Percentiles rank a stretch among this genome's conserved stretches.
These are phyloP conservation scores for Oligia strigilis DNA, from an alignment of 2,888 invertebrate species.

Conservation along the genomic window DNA sequence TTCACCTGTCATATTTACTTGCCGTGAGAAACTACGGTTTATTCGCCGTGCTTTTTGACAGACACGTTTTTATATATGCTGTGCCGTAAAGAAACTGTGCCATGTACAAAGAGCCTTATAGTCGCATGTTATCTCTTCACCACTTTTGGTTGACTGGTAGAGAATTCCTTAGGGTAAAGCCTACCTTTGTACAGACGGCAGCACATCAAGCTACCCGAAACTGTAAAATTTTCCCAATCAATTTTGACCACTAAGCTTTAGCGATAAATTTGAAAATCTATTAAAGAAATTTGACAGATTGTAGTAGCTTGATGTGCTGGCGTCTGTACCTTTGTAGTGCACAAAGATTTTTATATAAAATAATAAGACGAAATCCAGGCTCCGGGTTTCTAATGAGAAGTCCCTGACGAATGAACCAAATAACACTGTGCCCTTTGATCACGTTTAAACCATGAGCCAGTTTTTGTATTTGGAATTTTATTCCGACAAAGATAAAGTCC, in stretches of 20 bases:
- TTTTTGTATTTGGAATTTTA: background rate
- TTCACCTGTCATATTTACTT: background rate
- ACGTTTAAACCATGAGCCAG: background rate
- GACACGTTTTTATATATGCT: background rate
- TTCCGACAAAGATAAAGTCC: background rate
- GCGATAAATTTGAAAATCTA: too few relatives aligned
- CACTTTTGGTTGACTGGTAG: background rate
- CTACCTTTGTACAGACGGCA: background rate
- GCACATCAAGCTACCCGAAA: too few relatives aligned
- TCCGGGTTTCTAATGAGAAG: background rate
- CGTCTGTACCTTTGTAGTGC: background rate
- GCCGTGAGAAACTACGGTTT: too few relatives aligned
- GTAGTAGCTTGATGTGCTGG: too few relatives aligned
- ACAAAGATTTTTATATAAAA: background rate
- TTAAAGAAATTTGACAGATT: too few relatives aligned
- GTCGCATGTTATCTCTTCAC: background rate
- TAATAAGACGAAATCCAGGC: background rate
- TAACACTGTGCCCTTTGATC: background rate
- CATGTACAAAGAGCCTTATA: background rate
- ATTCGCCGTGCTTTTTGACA: background rate
- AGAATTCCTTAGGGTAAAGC: background rate
- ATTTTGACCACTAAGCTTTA: too few relatives aligned
- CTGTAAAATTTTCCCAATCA: too few relatives aligned
- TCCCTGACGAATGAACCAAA: background rate
- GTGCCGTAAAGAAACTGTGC: background rate